Base-by-base conservation (phyloP, 2,888 invertebrate genomes). In the Catocala fraxini region DNA sequence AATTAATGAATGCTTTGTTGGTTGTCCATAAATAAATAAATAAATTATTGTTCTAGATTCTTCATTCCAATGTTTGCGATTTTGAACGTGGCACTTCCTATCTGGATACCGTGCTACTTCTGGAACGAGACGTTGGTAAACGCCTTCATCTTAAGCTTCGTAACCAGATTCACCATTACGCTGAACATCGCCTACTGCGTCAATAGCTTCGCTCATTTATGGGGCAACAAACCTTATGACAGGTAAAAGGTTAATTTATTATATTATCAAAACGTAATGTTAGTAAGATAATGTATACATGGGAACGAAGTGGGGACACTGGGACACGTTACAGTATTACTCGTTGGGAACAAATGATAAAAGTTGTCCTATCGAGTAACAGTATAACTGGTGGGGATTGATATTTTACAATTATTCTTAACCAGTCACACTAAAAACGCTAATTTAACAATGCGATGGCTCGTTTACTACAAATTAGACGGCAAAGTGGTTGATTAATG, bases 141-240 rank as follows among this genome's bases (percentile, higher is more conserved):
- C 74, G 97, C 98, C 5, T 98, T 98, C 90, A 97, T 97, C 94
- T 95, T 98, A 7, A 97, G 97, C 81, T 98, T 97, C 84, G 96
- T 98, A 68, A 95, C 96, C 73, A 95, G 99, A 53, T 99, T 98
- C 91, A 96, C 96, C 57, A 94, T 96, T 70, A 97, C 97, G 0
- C 95, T 99, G 7, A 98, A 99, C 90, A 97, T 98, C 73, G 99
- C 99, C 0, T 99, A 97, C 95, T 96, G 97, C 79, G 98, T 99
- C n/a, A 99, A 99, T 89, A 98, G 98, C 85, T 97, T 97, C 10
- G 99, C 99, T 0, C 99, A 99, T 86, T 96, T 98, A 95, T 98
- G 97, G 96, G 99, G 99, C n/a, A 96, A 96, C 77, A 96, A 96
- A 83, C 99, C 99, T 0, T 99, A 98, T 84, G 99, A 99, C 90